These are phyloP conservation scores for Heliconius cydno DNA, from an alignment of 2,888 invertebrate genomes.

Conservation along the genomic window DNA sequence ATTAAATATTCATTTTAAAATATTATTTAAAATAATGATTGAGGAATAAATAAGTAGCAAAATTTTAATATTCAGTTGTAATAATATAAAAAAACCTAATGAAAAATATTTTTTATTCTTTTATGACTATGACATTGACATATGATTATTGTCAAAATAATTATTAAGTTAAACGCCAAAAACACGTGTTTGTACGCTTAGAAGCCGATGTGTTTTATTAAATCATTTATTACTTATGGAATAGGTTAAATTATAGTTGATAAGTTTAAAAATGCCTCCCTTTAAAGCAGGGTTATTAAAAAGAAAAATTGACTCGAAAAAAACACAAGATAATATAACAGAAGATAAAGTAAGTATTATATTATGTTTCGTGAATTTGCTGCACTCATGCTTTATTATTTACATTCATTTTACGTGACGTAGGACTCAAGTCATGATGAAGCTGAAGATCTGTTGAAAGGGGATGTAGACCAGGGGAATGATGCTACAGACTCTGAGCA, in stretches of 20 bases:
- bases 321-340: constrained; percentile 48
- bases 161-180: constrained; percentile 19
- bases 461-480: constrained; percentile 59
- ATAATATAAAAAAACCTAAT: neutral
- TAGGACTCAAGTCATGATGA: constrained; percentile 52
- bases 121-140: constrained; percentile 7
- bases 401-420: constrained; percentile 16
- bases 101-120: too few species aligned
- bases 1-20: neutral
- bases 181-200: constrained; percentile 39
- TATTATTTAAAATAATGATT: neutral
- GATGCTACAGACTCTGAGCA: constrained; percentile 72
- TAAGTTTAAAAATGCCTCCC: constrained; percentile 68
- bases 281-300: constrained; percentile 70
- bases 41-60: neutral
- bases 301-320: constrained; percentile 60
- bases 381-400: constrained; percentile 18
- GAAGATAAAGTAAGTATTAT: constrained; percentile 55
- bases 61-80: neutral
- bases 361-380: neutral
- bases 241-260: constrained; percentile 3
- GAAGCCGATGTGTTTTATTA: constrained; percentile 16
- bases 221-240: neutral
- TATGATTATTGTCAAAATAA: constrained; percentile 13
- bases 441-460: constrained; percentile 59